These are phyloP conservation scores for Ecliptopera silaceata DNA, from an alignment of 2,888 invertebrate genomes.

Conservation along the genomic window DNA sequence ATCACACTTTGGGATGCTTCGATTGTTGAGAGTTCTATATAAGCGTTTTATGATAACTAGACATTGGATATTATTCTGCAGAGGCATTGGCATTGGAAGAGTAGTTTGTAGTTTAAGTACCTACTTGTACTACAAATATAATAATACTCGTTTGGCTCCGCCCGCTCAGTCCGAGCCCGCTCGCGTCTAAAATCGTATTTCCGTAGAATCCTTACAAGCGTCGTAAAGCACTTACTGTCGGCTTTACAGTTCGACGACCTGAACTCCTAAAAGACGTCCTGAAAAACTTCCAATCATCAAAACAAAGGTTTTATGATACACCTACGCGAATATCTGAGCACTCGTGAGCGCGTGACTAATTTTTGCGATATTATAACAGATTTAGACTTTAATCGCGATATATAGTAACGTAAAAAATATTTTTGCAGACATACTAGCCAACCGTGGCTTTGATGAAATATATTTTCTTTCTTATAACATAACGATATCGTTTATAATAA, in stretches of 20 bases:
- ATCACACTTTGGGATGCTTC: conserved; percentile 46
- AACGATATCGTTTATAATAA: too few relatives aligned
- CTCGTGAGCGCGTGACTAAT: neutral
- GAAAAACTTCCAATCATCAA: conserved; percentile 58
- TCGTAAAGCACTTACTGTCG: conserved; percentile 77
- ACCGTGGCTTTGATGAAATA: too few relatives aligned
- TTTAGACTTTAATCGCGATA: neutral
- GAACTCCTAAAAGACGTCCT: conserved; percentile 61
- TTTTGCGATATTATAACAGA: neutral
- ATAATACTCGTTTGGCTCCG: conserved; percentile 48
- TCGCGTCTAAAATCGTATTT: conserved; percentile 80
- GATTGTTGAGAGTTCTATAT: conserved; percentile 47
- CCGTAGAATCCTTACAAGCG: conserved; percentile 82
- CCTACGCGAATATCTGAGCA: conserved; percentile 34
- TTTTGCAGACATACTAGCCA: neutral
- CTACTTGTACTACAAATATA: conserved; percentile 37
- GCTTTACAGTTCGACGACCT: conserved; percentile 80
- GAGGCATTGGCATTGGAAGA: conserved; percentile 53
- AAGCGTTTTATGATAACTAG: conserved; percentile 35
- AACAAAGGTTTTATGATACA: conserved; percentile 54
- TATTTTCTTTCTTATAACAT: too few relatives aligned
- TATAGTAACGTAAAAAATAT: neutral
- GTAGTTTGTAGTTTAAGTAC: conserved; percentile 12
- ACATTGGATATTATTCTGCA: conserved; percentile 22
- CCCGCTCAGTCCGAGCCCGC: conserved; percentile 54